Evolutionary conservation across 2,888 invertebrate species (phyloP), one percentile per base, ranked within the genome.

Genomic region (Hoplodrina ambigua): DNA sequence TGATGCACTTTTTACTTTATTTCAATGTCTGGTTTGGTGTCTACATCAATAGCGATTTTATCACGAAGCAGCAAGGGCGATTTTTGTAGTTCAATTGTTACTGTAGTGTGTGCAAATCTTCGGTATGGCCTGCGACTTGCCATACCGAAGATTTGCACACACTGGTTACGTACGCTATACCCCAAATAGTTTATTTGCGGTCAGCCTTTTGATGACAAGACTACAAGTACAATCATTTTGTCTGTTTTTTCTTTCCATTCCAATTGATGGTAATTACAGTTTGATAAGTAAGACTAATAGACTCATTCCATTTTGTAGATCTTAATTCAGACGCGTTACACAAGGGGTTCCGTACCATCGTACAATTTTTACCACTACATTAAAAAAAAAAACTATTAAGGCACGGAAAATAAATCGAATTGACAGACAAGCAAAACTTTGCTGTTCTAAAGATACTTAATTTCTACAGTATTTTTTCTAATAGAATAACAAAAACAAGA

Each of bases 61-160:
- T 25, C 44, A 53, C 41, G 41, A 30, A 15, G 30, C 25, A n/a
- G 4, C 50, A 64, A 64, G 20, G 17, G 30, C 19, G n/a, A 10
- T n/a, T 64, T 63, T 64, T 49, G 19, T 20, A 17, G n/a, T 33
- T 33, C n/a, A 41, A 41, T n/a, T n/a, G n/a, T n/a, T n/a, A n/a
- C n/a, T n/a, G n/a, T n/a, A n/a, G n/a, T n/a, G n/a, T n/a, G n/a
- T n/a, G n/a, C n/a, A n/a, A n/a, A n/a, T n/a, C n/a, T n/a, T n/a
- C n/a, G n/a, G n/a, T n/a, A n/a, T n/a, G n/a, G n/a, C n/a, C n/a
- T 46, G 11, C 15, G 20, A 7, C 17, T 19, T 37, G 15, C 15
- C 7, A 2, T 50, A 64, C 13, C 41, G 4, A 13, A 41, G 17
- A 13, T 3, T 49, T n/a, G 15, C 20, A 37, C 19, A 50, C 13